Conservation (phyloP, 2,888 invertebrate species). For the Drosophila setosimentum region DNA sequence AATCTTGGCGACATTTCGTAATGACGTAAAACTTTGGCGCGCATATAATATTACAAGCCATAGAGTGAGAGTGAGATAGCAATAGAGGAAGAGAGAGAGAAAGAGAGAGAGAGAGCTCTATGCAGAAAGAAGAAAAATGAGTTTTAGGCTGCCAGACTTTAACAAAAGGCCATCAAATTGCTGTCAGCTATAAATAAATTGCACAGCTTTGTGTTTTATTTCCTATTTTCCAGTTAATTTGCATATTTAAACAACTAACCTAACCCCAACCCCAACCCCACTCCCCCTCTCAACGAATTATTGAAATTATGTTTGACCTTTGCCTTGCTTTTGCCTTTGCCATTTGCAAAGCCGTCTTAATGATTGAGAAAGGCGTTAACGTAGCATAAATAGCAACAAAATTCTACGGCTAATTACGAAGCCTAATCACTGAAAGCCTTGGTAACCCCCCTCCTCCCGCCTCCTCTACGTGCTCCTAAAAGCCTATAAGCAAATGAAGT, state of each 20-base stretch:
- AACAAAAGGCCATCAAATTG: slow-evolving; percentile 36
- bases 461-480: too few species aligned
- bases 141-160: neutral
- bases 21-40: slow-evolving; percentile 48
- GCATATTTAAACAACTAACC: slow-evolving; percentile 3
- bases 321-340: slow-evolving; percentile 18
- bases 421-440: slow-evolving; percentile 26
- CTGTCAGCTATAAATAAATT: slow-evolving; percentile 25
- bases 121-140: neutral
- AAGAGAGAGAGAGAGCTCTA: neutral
- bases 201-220: slow-evolving; percentile 29
- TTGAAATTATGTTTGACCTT: slow-evolving; percentile 47
- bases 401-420: slow-evolving; percentile 44
- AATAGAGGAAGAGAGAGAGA: neutral
- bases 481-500: slow-evolving; percentile 25
- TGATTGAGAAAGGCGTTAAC: slow-evolving; percentile 29
- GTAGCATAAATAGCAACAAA: slow-evolving; percentile 18
- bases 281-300: slow-evolving; percentile 1
- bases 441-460: neutral
- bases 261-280: too few species aligned
- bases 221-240: slow-evolving; percentile 11
- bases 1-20: slow-evolving; percentile 79
- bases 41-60: slow-evolving; percentile 39
- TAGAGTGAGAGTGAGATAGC: neutral
- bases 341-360: slow-evolving; percentile 18